These are phyloP conservation scores for Netelia fuscicornis DNA, from an alignment of 2,888 invertebrate genomes.

Conservation along the genomic window DNA sequence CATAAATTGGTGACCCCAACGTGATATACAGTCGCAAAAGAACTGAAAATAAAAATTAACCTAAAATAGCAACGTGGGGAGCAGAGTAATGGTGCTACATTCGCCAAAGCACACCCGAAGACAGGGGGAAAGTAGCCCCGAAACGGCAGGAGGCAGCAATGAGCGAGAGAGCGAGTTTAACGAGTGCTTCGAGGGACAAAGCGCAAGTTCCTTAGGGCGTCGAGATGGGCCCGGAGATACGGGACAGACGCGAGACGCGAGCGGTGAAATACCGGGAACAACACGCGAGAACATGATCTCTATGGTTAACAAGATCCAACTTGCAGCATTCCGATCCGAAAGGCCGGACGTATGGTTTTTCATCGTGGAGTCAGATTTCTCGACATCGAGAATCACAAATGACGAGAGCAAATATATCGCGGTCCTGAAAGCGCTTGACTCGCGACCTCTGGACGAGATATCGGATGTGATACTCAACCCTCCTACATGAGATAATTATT, in stretches of 20 bases:
- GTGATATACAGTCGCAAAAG: background rate
- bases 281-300: background rate
- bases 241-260: background rate
- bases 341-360: slow-evolving; percentile 36
- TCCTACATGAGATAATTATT: slow-evolving; percentile 38
- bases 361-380: slow-evolving; percentile 32
- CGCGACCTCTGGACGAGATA: slow-evolving; percentile 18
- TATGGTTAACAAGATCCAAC: background rate
- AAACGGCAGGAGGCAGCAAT: no score
- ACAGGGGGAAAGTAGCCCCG: no score
- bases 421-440: slow-evolving; percentile 24
- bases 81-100: background rate
- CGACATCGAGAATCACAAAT: background rate
- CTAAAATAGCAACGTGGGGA: no score
- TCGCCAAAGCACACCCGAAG: background rate
- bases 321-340: background rate
- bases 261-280: background rate
- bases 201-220: no score
- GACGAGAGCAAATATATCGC: slow-evolving; percentile 32
- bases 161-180: no score
- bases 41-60: background rate
- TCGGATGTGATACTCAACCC: slow-evolving; percentile 34
- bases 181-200: no score
- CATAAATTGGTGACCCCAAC: background rate
- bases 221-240: background rate